A percentile compares a stretch with the other conserved stretches of the same genome.
phyloP scores from a whole-genome alignment of 2,888 invertebrate genomes.

The Chrysodeixis includens region DNA sequence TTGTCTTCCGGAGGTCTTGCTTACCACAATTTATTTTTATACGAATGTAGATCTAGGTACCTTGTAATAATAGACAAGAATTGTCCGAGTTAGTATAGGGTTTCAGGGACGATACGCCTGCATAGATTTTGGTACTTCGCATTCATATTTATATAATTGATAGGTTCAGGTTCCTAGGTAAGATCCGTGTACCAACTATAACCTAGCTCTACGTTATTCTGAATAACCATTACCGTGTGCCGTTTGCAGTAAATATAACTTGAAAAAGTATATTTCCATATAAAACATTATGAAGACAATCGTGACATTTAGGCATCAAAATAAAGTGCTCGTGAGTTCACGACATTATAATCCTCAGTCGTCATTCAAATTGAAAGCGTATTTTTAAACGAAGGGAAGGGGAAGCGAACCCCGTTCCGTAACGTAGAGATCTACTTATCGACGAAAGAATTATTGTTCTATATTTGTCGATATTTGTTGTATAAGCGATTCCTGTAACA shows the following conservation, averaged over 20 bases:
- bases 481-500: neutral
- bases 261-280: no score
- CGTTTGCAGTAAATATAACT: no score
- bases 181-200: no score
- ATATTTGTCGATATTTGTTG: neutral
- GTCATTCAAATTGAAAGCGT: conserved; percentile 3
- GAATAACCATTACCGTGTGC: no score
- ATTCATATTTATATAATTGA: no score
- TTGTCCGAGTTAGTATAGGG: no score
- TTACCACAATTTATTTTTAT: neutral
- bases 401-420: neutral
- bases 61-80: no score
- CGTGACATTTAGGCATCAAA: conserved; percentile 1
- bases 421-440: neutral
- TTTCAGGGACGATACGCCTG: no score
- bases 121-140: no score
- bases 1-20: neutral
- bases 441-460: conserved; percentile 4
- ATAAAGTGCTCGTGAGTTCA: neutral
- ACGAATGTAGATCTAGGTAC: no score
- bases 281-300: neutral
- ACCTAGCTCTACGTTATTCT: no score
- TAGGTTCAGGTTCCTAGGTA: no score
- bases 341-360: conserved; percentile 1
- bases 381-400: conserved; percentile 3